These are phyloP conservation scores for Ptilorrhoa leucosticta DNA, from an alignment of 2,113 vertebrate genomes.

Conservation along the genomic window DNA sequence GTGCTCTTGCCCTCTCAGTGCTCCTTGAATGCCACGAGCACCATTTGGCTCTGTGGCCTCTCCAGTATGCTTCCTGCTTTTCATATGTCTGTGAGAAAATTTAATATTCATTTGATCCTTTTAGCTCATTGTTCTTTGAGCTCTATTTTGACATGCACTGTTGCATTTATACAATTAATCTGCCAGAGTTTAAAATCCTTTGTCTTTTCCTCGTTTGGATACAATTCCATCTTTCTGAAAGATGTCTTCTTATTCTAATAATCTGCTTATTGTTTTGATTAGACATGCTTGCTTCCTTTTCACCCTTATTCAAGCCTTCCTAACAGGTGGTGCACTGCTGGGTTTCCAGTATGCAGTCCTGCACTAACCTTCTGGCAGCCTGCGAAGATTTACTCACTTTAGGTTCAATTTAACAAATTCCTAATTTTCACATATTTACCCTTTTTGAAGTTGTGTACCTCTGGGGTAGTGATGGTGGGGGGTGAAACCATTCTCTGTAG, in stretches of 20 bases:
- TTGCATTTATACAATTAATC: slow-evolving; percentile 11
- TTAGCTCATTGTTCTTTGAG: background rate
- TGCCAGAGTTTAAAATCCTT: background rate
- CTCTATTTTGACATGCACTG: background rate
- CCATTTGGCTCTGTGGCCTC: background rate
- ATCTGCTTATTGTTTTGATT: background rate
- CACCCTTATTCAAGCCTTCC: background rate
- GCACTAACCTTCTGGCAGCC: background rate
- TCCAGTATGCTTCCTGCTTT: background rate
- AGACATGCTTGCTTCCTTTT: background rate
- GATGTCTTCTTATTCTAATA: slow-evolving; percentile 8
- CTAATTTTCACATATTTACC: background rate
- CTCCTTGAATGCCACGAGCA: background rate
- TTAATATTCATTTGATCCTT: slow-evolving; percentile 15
- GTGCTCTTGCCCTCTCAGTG: background rate
- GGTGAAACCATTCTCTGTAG: background rate
- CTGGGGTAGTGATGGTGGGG: background rate
- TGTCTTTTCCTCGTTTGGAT: background rate
- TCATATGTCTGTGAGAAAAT: background rate
- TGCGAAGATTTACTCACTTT: background rate
- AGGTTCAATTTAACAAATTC: background rate
- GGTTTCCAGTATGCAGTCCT: background rate
- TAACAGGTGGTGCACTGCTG: background rate
- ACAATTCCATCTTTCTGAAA: background rate
- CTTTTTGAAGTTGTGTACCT: background rate